Conservation (phyloP, 2,113 vertebrate genomes). For the Climacteris rufus region DNA sequence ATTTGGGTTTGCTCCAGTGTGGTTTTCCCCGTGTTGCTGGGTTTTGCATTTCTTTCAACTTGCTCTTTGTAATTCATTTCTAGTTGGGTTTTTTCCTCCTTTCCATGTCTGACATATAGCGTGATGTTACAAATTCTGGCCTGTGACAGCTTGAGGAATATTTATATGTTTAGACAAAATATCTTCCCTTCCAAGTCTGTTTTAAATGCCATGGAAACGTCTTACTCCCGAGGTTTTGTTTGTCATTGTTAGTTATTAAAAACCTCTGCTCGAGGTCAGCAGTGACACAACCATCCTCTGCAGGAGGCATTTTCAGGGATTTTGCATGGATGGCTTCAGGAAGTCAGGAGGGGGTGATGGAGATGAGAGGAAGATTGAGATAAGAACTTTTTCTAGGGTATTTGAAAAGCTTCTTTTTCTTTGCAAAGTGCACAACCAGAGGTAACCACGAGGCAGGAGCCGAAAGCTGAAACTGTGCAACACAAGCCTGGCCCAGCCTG, state of each 20-base stretch:
- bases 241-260: neutral
- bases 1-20: conserved; percentile 2
- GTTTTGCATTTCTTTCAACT: conserved; percentile 10
- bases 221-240: neutral
- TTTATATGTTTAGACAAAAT: conserved; percentile 27
- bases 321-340: neutral
- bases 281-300: neutral
- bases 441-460: neutral
- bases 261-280: neutral
- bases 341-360: neutral
- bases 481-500: neutral
- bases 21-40: neutral
- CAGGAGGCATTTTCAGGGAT: neutral
- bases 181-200: conserved; percentile 4
- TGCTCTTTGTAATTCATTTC: neutral
- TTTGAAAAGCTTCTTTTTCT: neutral
- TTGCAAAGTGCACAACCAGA: neutral
- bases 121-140: neutral
- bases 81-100: neutral
- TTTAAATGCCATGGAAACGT: neutral
- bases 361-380: neutral
- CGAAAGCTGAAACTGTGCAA: neutral
- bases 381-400: neutral
- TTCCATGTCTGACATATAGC: neutral
- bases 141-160: neutral